Evolutionary conservation across 2,888 invertebrate genomes (phyloP).

Genomic region (Latheticus oryzae): DNA sequence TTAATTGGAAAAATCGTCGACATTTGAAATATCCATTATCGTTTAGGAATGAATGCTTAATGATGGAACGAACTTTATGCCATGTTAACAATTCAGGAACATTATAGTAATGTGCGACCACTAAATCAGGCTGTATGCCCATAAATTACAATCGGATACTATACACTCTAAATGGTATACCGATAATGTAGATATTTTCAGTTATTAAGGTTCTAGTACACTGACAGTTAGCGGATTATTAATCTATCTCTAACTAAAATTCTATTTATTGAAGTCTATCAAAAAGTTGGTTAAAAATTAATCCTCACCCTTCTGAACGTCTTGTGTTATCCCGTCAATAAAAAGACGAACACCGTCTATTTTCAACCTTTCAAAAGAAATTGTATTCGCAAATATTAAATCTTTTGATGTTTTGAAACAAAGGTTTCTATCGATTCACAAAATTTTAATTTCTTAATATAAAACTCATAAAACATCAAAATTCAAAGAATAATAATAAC

Average conservation of each 20-base stretch:
- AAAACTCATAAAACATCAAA: too few relatives aligned
- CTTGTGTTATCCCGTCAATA: too few relatives aligned
- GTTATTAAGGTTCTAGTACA: background rate
- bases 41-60: too few relatives aligned
- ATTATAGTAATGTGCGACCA: conserved; percentile 5
- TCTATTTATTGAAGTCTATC: too few relatives aligned
- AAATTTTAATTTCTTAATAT: conserved; percentile 20
- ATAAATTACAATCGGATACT: conserved; percentile 13
- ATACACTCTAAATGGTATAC: conserved; percentile 12
- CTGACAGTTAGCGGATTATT: conserved; percentile 26
- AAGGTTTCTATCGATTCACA: conserved; percentile 5
- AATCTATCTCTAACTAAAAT: too few relatives aligned
- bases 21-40: too few relatives aligned
- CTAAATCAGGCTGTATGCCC: conserved; percentile 9
- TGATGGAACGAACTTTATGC: background rate
- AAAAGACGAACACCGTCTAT: conserved; percentile 10
- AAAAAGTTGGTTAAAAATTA: too few relatives aligned
- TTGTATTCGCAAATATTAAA: conserved; percentile 18
- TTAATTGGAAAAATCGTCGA: conserved; percentile 10
- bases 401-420: conserved; percentile 8
- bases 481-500: too few relatives aligned
- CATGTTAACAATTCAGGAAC: background rate
- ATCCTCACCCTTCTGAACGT: too few relatives aligned
- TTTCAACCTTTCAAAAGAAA: conserved; percentile 16
- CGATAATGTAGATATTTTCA: conserved; percentile 28